Evolutionary conservation across 2,888 invertebrate species (phyloP), one percentile per base, ranked within the genome.

Genomic region (Tinea trinotella): DNA sequence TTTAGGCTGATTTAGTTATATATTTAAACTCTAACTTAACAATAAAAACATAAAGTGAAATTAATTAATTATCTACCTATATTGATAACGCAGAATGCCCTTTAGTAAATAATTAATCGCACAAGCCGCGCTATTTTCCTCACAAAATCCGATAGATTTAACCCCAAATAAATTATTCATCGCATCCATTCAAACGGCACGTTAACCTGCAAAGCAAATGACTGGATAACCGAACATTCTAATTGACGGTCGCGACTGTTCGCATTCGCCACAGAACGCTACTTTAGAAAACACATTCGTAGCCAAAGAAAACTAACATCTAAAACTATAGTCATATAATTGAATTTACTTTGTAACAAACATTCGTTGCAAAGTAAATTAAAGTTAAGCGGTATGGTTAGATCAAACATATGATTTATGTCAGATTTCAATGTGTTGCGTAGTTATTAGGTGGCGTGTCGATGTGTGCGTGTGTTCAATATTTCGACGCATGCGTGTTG

Each of bases 371-470:
- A 67, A 65, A 69, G 78, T 76, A 78, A 82, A 81, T 75, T 68
- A 52, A 52, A 54, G 49, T n/a, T 74, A 79, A 75, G 76, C 77
- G 75, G 80, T 76, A 80, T 76, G 76, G 78, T 73, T 74, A 72
- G 70, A 67, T 24, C 71, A 72, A 76, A 78, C 81, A 76, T 79
- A 82, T 81, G 82, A 81, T 79, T 79, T 79, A 76, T 74, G 72
- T 73, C 68, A 65, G 60, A 58, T 61, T 61, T 59, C 63, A 57
- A 55, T 60, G 65, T 69, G 67, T 52, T 13, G 18, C 10, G 4
- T 35, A 3, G 5, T 64, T 66, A 60, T 58, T 56, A 3, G 22
- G 35, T 19, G 40, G 49, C 56, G 62, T 64, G 70, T 70, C 74
- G 44, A 48, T 56, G 62, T 64, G 70, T 71, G 74, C 57, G 71